These are phyloP conservation scores for Molossus alvarezi DNA, from an alignment of 2,797 vertebrate species.

Conservation along the genomic window DNA sequence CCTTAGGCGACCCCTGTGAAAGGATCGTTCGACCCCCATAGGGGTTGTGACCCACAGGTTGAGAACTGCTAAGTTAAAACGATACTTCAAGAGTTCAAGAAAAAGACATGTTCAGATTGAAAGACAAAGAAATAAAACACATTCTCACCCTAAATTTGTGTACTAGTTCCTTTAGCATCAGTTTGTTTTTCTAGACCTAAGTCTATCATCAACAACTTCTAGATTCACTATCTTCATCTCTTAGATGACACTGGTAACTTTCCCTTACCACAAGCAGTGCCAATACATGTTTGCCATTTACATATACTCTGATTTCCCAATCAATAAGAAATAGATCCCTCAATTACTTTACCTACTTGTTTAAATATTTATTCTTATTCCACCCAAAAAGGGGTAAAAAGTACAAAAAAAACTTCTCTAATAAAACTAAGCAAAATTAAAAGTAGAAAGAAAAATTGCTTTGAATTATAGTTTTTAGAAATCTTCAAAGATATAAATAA, in stretches of 20 bases:
- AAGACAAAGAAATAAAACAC: neutral
- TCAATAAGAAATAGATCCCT: neutral
- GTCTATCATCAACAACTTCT: neutral
- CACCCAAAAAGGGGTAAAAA: neutral
- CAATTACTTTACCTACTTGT: slow-evolving; percentile 13
- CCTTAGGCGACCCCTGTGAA: too few species aligned
- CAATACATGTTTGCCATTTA: neutral
- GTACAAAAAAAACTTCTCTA: slow-evolving; percentile 43
- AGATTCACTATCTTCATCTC: neutral
- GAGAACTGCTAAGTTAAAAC: neutral
- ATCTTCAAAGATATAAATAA: slow-evolving; percentile 57
- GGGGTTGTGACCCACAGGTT: too few species aligned
- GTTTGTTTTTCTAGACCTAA: slow-evolving; percentile 3
- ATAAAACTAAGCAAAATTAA: slow-evolving; percentile 43
- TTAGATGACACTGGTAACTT: neutral
- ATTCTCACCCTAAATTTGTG: slow-evolving; percentile 10
- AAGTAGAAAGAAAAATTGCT: neutral
- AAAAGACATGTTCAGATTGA: neutral
- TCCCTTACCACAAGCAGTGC: neutral
- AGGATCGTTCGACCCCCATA: too few species aligned
- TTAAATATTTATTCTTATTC: slow-evolving; percentile 58
- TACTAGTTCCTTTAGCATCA: neutral
- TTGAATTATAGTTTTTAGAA: slow-evolving; percentile 55
- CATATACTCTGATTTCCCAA: slow-evolving; percentile 19
- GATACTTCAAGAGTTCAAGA: neutral